Evolutionary conservation across 37 sponge, comb jelly and placozoan species (phyloP).

Genomic region (Beroe ovata): DNA sequence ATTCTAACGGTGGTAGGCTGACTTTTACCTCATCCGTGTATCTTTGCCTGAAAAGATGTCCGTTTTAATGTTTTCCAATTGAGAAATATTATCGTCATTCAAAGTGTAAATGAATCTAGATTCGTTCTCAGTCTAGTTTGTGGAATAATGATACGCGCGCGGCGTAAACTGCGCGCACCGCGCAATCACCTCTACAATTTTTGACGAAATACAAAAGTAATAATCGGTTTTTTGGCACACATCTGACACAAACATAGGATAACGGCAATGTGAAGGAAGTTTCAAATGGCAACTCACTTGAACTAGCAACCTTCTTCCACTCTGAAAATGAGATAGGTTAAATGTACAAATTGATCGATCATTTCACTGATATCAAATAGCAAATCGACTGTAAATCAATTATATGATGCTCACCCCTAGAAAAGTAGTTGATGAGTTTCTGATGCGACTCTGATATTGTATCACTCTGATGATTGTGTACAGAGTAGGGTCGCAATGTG

Average conservation of each 20-base stretch:
- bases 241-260: background rate
- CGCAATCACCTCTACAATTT: background rate
- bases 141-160: no score
- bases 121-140: no score
- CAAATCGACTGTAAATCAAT: background rate
- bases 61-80: background rate
- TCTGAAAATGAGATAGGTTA: conserved; percentile 12
- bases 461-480: conserved; percentile 24
- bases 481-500: background rate
- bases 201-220: background rate
- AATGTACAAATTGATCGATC: no score
- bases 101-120: no score
- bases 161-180: no score
- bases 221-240: background rate
- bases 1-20: no score
- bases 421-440: conserved; percentile 64
- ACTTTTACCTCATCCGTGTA: background rate
- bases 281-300: no score
- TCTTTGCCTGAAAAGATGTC: background rate
- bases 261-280: no score
- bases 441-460: conserved; percentile 50
- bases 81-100: no score
- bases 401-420: conserved; percentile 19
- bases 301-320: conserved; percentile 22
- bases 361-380: background rate